Conservation (phyloP, 1,140 invertebrate genomes). For the Camponotus vicinus region DNA sequence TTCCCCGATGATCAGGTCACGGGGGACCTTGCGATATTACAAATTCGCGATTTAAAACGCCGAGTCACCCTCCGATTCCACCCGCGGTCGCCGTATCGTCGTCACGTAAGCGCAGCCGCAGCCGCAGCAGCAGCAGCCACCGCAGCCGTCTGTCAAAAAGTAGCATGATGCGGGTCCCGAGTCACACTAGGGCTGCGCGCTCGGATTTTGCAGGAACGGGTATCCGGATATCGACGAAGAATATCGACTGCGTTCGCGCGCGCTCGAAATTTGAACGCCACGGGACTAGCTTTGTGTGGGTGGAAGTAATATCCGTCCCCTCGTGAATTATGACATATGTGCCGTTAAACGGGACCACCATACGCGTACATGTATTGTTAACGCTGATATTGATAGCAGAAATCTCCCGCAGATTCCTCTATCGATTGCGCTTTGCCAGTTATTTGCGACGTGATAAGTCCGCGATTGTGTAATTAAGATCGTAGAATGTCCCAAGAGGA, state of each 20-base stretch:
- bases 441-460: background rate
- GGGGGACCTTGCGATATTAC: background rate
- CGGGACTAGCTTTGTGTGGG: background rate
- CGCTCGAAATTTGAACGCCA: constrained; percentile 19
- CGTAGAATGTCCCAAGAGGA: background rate
- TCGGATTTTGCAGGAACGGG: constrained; percentile 25
- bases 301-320: constrained; percentile 41
- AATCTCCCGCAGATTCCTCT: background rate
- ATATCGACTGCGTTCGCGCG: constrained; percentile 7
- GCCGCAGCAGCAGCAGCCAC: constrained; percentile 68
- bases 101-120: constrained; percentile 68
- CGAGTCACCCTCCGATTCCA: constrained; percentile 28
- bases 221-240: constrained; percentile 38
- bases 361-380: background rate
- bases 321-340: constrained; percentile 9
- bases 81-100: constrained; percentile 10
- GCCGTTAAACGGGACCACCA: background rate
- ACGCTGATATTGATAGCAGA: background rate
- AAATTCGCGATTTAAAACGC: constrained; percentile 14
- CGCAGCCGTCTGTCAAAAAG: constrained; percentile 62
- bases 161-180: constrained; percentile 48
- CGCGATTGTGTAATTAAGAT: constrained; percentile 19
- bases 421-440: background rate
- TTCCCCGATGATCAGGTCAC: background rate
- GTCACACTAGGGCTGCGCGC: constrained; percentile 63